Percentiles rank a stretch among this genome's conserved stretches.
phyloP scores from a whole-genome alignment of 2,888 invertebrate genomes.

The Agriopis aurantiaria region DNA sequence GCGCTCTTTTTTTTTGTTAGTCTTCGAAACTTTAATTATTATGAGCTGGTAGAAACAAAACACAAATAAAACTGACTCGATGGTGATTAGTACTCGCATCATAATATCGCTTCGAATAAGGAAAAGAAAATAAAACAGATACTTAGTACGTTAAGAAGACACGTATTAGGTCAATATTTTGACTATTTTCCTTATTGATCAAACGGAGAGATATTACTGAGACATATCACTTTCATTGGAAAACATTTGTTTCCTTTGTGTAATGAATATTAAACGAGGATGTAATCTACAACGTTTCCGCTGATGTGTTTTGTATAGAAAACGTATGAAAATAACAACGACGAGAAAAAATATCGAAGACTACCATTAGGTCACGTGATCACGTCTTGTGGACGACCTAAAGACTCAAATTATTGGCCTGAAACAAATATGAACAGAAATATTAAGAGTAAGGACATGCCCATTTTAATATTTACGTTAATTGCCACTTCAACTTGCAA shows the following conservation, averaged over 20 bases:
- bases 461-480: too few species aligned
- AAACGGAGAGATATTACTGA: constrained; percentile 16
- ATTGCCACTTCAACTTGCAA: too few species aligned
- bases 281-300: background rate
- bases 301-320: background rate
- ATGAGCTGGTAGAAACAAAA: background rate
- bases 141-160: constrained; percentile 27
- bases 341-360: background rate
- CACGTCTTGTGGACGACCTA: background rate
- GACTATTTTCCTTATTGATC: constrained; percentile 23
- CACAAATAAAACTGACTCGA: background rate
- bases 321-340: background rate
- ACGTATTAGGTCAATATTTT: constrained; percentile 28
- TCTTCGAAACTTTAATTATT: too few species aligned
- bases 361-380: too few species aligned
- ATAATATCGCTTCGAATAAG: constrained; percentile 15
- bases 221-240: constrained; percentile 22
- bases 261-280: constrained; percentile 24
- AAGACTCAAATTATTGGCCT: too few species aligned
- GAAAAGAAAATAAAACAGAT: constrained; percentile 28
- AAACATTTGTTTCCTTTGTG: constrained; percentile 13
- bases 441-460: too few species aligned
- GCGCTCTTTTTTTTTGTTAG: too few species aligned
- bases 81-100: constrained; percentile 5
- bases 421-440: too few species aligned